Base-by-base conservation (phyloP, 92 coral and sea anemone genomes). In the Porites rus region DNA sequence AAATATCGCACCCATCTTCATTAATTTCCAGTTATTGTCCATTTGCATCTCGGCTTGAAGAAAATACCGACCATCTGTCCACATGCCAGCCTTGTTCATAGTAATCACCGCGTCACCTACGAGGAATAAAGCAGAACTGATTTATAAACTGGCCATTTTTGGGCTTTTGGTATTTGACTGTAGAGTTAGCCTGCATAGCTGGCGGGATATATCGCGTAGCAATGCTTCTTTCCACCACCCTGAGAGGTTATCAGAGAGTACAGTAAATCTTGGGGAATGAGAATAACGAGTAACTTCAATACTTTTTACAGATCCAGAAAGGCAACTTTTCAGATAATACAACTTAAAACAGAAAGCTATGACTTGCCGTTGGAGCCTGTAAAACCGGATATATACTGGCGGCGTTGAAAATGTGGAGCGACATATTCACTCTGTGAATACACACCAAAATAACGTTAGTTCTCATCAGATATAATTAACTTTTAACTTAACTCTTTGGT, bases 41-140 rank as follows among this genome's bases (percentile, higher is more conserved):
- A 94, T 74, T 87, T 94, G 86, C 98, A 83, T 92, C 12, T 1
- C 46, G 21, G 98, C 98, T 84, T 94, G 98, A 19, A 83, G 90
- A 72, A 86, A 92, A 75, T 94, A 94, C 8, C 98, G 93, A 13
- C 95, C 98, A 72, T 94, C 98, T 1, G 98, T 94, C 98, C 98
- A 94, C 90, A 92, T 75, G 28, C 88, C 93, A 46, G 94, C 94
- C 58, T 87, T 77, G 18, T 79, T 80, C 93, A 82, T 78, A 19
- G 95, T 94, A 1, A 94, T 89, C n/a, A 94, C 91, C 25, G 95
- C 98, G 11, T 79, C 88, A 43, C 98, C 98, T 94, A 61, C 28
- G 46, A 8, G 65, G 25, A 73, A 72, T 31, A 7, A 60, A n/a
- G 7, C 16, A 28, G 17, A 38, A 38, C 46, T 28, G 31, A 38